Evolutionary conservation across 2,888 invertebrate genomes (phyloP), one percentile per base, ranked within the genome.

Genomic region (Sarcophaga rosellei): DNA sequence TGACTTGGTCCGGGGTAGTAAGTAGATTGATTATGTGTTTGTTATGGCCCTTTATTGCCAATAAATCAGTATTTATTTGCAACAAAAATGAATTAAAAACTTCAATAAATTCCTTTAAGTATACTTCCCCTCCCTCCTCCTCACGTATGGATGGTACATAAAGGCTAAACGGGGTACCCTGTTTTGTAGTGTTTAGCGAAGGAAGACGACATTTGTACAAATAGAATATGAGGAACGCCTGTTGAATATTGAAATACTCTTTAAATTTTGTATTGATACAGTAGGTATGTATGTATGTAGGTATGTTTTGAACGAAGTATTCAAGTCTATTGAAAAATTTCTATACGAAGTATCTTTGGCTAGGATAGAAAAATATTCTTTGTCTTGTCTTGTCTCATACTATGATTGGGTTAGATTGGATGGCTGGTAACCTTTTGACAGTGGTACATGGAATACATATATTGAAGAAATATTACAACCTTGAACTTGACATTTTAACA

Each of bases 31-130:
- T 86, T 84, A 74, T 83, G 72, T 85, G 80, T 81, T 86, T 84
- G 70, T 81, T 84, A 81, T 86, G 73, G 76, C 84, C 90, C 89
- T 92, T 93, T 92, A 93, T 92, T 92, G 91, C 92, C 92, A 93
- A 93, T 92, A 92, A 92, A 93, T 93, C 92, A 93, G 92, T 92
- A 92, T 93, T 93, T 92, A 92, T 92, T 92, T 92, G 92, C 92
- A 92, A 92, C 92, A 92, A 91, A 92, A 92, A 91, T 89, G 91
- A 92, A 92, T 93, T 93, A 92, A 92, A 92, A 92, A 91, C 92
- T 92, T 93, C 93, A 92, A 92, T 92, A 92, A 92, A 92, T 93
- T 92, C 91, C 90, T 93, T 93, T 90, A 91, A 90, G 90, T 90
- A 90, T 90, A 88, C 88, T 84, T 72, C 78, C 65, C 82, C 59